Evolutionary conservation across 2,797 vertebrate genomes (phyloP).

Genomic region (Rhyacichthys aspro): DNA sequence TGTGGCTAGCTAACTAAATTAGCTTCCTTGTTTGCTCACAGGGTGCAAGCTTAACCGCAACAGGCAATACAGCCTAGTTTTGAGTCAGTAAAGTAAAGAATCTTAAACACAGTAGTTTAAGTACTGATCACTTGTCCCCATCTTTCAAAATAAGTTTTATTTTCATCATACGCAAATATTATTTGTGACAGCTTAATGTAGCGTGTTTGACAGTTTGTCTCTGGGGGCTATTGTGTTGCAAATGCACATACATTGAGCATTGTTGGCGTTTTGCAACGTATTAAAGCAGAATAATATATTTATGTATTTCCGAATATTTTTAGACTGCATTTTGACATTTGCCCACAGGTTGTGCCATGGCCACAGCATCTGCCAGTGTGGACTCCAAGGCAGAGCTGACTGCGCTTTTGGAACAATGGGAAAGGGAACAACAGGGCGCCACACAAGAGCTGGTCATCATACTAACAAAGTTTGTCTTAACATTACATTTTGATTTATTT

Average conservation of each 20-base stretch:
- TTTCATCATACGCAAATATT: neutral
- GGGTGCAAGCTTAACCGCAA: conserved; percentile 54
- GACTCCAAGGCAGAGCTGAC: conserved; percentile 99
- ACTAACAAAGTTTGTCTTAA: conserved; percentile 88
- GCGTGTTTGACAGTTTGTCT: conserved; percentile 63
- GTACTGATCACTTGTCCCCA: neutral
- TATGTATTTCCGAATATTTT: neutral
- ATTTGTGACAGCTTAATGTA: neutral
- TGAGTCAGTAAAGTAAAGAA: neutral
- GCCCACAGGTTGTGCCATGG: conserved; percentile 69
- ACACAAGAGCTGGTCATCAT: conserved; percentile 93
- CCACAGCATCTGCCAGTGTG: conserved; percentile 82
- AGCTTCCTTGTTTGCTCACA: conserved; percentile 58
- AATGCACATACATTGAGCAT: conserved; percentile 22
- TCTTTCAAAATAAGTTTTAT: neutral
- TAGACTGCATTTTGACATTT: neutral
- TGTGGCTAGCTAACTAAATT: conserved; percentile 9
- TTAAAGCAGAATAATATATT: conserved; percentile 4
- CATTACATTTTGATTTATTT: neutral
- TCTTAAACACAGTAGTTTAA: neutral
- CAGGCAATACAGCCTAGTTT: conserved; percentile 44
- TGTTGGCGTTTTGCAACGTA: conserved; percentile 10
- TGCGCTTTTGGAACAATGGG: conserved; percentile 95
- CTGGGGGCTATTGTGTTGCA: conserved; percentile 41
- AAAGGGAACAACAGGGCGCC: conserved; percentile 91